Base-by-base conservation (phyloP, 2,797 vertebrate genomes). In the Arnoldichthys spilopterus region DNA sequence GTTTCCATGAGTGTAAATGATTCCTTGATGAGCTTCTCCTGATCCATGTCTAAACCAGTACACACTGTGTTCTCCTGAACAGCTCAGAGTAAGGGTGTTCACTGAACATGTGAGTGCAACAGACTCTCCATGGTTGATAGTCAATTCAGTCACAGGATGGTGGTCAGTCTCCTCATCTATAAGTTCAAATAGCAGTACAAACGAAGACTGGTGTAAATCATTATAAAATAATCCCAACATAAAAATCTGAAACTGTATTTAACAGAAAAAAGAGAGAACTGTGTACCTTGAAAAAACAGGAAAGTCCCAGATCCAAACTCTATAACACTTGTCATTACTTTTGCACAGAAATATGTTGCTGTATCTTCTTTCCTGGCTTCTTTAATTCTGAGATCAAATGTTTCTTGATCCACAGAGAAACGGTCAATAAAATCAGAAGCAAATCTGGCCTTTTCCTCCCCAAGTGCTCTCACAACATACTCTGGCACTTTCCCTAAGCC, bases 41-140 rank as follows among this genome's bases (percentile, higher is more conserved):
- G 58, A 61, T 26, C 58, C 28, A 30, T 28, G 59, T 32, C 59
- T 62, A 28, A 62, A 62, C 59, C 59, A 62, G 59, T 30, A 62
- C 12, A 62, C 30, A 30, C 28, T 62, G 30, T 30, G 28, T 20
- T 62, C 5, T 62, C 15, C 59, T 34, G 59, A 11, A 7, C 59
- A 62, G 28, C 15, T 62, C 16, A 1, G 2, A 62, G 26, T 62
- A 34, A 62, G 2, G 15, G 12, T 1, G 1, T 34, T 28, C 7
- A 62, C 9, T 30, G 59, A 62, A 62, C 59, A 62, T 4, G 16
- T 26, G 30, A 62, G 15, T 32, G 56, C 28, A 28, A 26, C 24
- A 11, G 28, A 34, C 16, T 62, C 28, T 62, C 30, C 13, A 34
- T 6, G 32, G 5, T 34, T 62, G 6, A 30, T 18, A 7, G 18